phyloP scores from a whole-genome alignment of 2,797 vertebrate species.

The Characodon lateralis region DNA sequence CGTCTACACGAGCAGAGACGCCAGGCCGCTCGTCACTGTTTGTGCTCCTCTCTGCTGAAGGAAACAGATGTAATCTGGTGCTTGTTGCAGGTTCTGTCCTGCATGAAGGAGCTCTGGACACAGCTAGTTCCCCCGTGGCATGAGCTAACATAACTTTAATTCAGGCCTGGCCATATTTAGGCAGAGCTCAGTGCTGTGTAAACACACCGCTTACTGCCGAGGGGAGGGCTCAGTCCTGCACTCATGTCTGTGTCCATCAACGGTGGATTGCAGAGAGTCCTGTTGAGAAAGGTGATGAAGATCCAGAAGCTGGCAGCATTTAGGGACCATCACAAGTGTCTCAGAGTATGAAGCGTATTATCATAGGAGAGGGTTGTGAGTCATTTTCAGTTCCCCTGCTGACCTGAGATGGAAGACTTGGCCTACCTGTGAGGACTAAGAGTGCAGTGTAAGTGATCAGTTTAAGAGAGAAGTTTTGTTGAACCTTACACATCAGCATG shows the following conservation, averaged over 20 bases:
- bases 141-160: conserved; percentile 61
- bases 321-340: conserved; percentile 12
- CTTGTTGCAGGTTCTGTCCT: conserved; percentile 29
- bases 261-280: conserved; percentile 40
- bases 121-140: conserved; percentile 33
- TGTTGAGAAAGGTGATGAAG: conserved; percentile 31
- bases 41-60: conserved; percentile 50
- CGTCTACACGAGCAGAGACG: conserved; percentile 39
- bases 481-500: conserved; percentile 51
- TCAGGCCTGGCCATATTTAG: conserved; percentile 80
- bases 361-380: not conserved
- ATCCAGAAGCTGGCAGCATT: conserved; percentile 17
- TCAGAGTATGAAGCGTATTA: conserved; percentile 20
- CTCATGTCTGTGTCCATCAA: conserved; percentile 71
- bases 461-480: conserved; percentile 18
- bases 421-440: conserved; percentile 29
- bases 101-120: conserved; percentile 26
- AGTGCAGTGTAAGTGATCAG: conserved; percentile 14
- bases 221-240: conserved; percentile 62
- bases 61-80: conserved; percentile 50
- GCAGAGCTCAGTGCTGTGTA: conserved; percentile 73
- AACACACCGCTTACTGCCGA: conserved; percentile 72
- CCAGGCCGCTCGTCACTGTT: conserved; percentile 53
- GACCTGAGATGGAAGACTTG: conserved; percentile 46
- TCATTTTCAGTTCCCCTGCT: conserved; percentile 8